Evolutionary conservation across 2,113 vertebrate species (phyloP).

Genomic region (Hassar affinis): DNA sequence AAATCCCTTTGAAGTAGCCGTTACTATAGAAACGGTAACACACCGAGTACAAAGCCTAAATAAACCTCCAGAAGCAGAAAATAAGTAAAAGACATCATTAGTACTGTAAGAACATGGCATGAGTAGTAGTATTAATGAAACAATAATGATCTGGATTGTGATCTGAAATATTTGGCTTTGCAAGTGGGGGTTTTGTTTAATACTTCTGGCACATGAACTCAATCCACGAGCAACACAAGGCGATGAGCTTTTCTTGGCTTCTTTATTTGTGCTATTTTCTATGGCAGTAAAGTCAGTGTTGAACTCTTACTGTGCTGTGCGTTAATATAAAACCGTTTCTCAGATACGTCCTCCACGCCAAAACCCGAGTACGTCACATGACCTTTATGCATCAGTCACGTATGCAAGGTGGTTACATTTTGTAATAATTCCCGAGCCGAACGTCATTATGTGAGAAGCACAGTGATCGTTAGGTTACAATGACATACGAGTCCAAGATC

Average conservation of each 20-base stretch:
- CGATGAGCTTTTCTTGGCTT: too few species aligned
- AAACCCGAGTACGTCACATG: not conserved
- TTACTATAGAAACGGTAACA: not conserved
- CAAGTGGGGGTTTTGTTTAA: not conserved
- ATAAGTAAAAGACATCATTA: not conserved
- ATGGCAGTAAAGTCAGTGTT: not conserved
- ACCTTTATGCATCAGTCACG: not conserved
- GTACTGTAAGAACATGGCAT: not conserved
- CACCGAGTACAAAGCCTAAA: not conserved
- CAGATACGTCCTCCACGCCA: conserved; percentile 1
- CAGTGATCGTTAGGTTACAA: not conserved
- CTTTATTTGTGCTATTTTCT: conserved; percentile 5
- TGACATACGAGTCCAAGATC: too few species aligned
- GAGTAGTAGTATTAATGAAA: not conserved
- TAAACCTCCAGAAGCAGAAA: not conserved
- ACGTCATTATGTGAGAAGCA: not conserved
- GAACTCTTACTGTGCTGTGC: not conserved
- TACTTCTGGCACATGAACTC: conserved; percentile 20
- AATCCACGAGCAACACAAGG: not conserved
- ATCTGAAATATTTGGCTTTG: not conserved
- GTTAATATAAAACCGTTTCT: not conserved
- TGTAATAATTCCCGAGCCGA: too few species aligned
- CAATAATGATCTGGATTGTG: not conserved
- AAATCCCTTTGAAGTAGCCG: not conserved
- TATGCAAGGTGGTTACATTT: not conserved